Conservation (phyloP, 2,888 invertebrate species). For the Perizoma flavofasciatum region DNA sequence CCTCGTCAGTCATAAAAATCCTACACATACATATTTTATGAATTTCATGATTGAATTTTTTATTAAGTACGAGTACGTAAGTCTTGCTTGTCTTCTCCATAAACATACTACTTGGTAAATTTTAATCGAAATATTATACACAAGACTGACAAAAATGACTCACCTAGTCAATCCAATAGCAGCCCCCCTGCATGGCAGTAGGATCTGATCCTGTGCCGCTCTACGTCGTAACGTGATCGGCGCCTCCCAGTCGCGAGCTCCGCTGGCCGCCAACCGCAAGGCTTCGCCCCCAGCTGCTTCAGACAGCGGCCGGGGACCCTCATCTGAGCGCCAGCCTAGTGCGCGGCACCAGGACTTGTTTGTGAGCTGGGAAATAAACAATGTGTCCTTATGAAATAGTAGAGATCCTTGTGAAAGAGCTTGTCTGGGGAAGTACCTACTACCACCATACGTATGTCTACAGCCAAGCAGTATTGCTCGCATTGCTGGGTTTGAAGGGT, state of each 20-base stretch:
- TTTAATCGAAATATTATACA: too few species aligned
- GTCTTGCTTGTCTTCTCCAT: too few species aligned
- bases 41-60: too few species aligned
- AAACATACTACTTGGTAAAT: too few species aligned
- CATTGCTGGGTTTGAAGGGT: too few species aligned
- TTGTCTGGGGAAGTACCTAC: too few species aligned
- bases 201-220: constrained; percentile 88
- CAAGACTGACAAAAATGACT: constrained; percentile 1
- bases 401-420: too few species aligned
- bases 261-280: constrained; percentile 78
- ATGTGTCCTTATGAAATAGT: background rate
- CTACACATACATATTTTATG: too few species aligned
- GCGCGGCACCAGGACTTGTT: constrained; percentile 94
- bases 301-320: constrained; percentile 61
- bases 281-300: constrained; percentile 79
- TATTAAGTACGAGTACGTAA: too few species aligned
- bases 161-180: constrained; percentile 69
- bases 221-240: constrained; percentile 90
- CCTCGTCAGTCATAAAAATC: too few species aligned
- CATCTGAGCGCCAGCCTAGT: constrained; percentile 85
- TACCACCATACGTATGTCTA: too few species aligned
- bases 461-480: too few species aligned
- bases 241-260: constrained; percentile 90
- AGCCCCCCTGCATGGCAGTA: constrained; percentile 75
- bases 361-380: constrained; percentile 85